Base-by-base conservation (phyloP, 2,113 vertebrate species). In the Merops nubicus region DNA sequence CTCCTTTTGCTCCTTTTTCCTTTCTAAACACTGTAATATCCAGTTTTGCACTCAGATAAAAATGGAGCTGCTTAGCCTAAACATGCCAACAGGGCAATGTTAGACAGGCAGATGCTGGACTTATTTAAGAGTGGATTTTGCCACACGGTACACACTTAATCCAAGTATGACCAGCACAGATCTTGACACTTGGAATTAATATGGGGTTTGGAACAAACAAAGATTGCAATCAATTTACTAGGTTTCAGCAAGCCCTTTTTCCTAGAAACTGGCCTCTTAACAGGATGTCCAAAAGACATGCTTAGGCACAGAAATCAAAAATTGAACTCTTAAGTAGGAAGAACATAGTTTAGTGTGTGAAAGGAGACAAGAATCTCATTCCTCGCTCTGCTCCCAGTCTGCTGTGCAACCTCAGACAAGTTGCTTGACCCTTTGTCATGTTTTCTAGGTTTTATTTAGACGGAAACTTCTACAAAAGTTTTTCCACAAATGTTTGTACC, bases 161-260 rank as follows among this genome's bases (percentile, higher is more conserved):
- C 90, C 90, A 84, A 92, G 54, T 84, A 91, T 89, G 92, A 92
- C 76, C 95, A 86, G 60, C 76, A 56, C 26, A 45, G 60, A 77
- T 40, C 88, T 64, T 12, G 6, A 81, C 33, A 93, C 56, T 86
- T 92, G 83, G 82, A 90, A 93, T 77, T 74, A 77, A 74, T 20
- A 63, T 0, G 0, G 20, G 28, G 5, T 83, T 91, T 88, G 83
- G 83, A 81, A 64, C 53, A 91, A 92, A 77, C 56, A 89, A 68
- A 63, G 40, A 23, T 1, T 84, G 73, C 76, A 81, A 45, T 34
- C 63, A 62, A 31, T 77, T 82, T 63, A 63, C 51, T 92, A 36
- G 28, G 84, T 51, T 86, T n/a, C 70, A 81, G 56, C 56, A 82
- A 80, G 68, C 38, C 40, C 47, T 60, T 84, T 88, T 78, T 89